phyloP scores from a whole-genome alignment of 2,888 invertebrate genomes.

The Trissonchulus latispiculum region DNA sequence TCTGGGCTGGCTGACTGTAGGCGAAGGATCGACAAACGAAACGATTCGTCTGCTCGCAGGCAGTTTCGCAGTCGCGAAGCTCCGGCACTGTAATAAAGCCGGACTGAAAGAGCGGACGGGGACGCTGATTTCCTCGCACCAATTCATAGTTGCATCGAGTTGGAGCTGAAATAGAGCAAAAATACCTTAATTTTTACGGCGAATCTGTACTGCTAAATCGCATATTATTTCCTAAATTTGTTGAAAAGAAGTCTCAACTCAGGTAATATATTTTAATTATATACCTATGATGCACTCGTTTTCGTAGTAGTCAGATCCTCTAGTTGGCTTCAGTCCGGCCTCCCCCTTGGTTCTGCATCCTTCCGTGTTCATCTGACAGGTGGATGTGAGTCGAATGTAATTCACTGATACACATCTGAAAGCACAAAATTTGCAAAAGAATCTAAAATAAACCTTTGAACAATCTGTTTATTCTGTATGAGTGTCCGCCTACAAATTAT shows the following conservation, averaged over 20 bases:
- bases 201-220: no score
- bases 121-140: neutral
- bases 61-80: neutral
- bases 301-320: constrained; percentile 6
- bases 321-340: neutral
- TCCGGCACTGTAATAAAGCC: no score
- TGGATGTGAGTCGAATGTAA: neutral
- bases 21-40: constrained; percentile 7
- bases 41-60: neutral
- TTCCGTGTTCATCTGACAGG: constrained; percentile 9
- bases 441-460: no score
- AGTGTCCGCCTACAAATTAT: no score
- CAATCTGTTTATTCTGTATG: no score
- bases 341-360: neutral
- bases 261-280: no score
- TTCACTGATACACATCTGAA: constrained; percentile 1
- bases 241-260: no score
- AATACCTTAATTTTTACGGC: no score
- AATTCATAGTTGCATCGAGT: neutral
- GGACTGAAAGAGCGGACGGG: neutral
- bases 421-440: no score
- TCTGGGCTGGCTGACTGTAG: neutral
- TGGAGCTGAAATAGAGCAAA: neutral
- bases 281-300: constrained; percentile 4
- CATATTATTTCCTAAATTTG: no score